Base-by-base conservation (phyloP, 2,888 invertebrate species). In the Ectobius pallidus region DNA sequence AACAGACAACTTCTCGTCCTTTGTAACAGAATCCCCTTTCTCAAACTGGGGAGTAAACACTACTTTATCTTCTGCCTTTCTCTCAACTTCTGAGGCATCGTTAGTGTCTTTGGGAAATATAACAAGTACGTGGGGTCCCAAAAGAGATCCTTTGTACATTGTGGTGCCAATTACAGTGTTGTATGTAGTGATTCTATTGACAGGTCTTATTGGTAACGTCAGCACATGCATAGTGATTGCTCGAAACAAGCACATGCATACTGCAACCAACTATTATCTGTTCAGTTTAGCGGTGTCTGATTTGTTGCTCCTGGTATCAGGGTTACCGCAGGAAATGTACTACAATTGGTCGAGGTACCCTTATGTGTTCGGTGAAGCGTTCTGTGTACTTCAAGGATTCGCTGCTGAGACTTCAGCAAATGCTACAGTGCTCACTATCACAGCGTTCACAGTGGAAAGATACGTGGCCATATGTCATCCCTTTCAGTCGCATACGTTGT, bases 191-290 rank as follows among this genome's bases (percentile, higher is more conserved):
- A 92, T 93, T 77, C 91, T 93, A 80, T 81, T 93, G 44, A 89
- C 89, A 3, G 93, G 93, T 0, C 85, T 93, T 20, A 81, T 93
- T 18, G 93, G 94, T 0, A 94, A 94, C 80, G 86, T 92, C 62
- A 89, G 90, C 81, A 94, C 93, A 0, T 93, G 93, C 80, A 85
- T 93, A 11, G 93, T 94, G 4, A 93, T 94, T 52, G 87, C 90
- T 0, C 85, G 88, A 67, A 93, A 93, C 80, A 87, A 89, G 71
- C 90, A 91, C 75, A 93, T 94, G 93, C 92, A 93, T 82, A 93
- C 93, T 0, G 91, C 93, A 1, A 94, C 93, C 6, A 94, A 94
- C 83, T 93, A 91, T 81, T 94, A 94, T 80, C 85, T 94, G 44
- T 92, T 93, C 84, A 92, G 91, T 79, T 84, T 93, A 76, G 92